These are phyloP conservation scores for Malthinus seriepunctatus DNA, from an alignment of 2,888 invertebrate genomes.

Conservation along the genomic window DNA sequence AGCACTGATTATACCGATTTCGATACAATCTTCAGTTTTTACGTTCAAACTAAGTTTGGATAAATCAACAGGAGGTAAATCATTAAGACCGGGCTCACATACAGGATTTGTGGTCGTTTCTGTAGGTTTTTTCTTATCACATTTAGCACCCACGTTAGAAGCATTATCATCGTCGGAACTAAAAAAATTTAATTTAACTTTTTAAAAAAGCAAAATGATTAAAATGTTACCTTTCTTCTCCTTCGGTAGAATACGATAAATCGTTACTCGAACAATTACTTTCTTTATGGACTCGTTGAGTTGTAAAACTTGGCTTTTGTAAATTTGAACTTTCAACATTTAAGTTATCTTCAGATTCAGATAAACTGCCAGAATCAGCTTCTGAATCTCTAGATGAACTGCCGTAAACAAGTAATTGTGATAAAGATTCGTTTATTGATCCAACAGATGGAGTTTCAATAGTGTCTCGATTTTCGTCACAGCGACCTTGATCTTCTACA, in stretches of 20 bases:
- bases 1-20: slow-evolving; percentile 72
- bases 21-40: slow-evolving; percentile 73
- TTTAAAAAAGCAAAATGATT: background rate
- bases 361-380: slow-evolving; percentile 18
- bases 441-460: slow-evolving; percentile 9
- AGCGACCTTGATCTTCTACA: slow-evolving; percentile 8
- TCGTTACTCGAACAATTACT: background rate
- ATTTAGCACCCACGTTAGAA: slow-evolving; percentile 12
- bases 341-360: background rate
- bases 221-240: background rate
- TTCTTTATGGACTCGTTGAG: background rate
- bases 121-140: background rate
- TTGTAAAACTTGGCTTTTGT: no score
- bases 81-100: slow-evolving; percentile 56
- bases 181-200: background rate
- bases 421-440: slow-evolving; percentile 14
- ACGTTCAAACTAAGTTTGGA: slow-evolving; percentile 69
- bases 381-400: slow-evolving; percentile 29
- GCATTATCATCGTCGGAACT: background rate
- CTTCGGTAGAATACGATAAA: background rate
- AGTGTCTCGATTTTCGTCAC: slow-evolving; percentile 10
- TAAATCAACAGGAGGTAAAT: slow-evolving; percentile 77
- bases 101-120: slow-evolving; percentile 10
- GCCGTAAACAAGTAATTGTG: slow-evolving; percentile 34
- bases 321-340: background rate